phyloP scores from a whole-genome alignment of 2,797 vertebrate species.

The Diceros bicornis region DNA sequence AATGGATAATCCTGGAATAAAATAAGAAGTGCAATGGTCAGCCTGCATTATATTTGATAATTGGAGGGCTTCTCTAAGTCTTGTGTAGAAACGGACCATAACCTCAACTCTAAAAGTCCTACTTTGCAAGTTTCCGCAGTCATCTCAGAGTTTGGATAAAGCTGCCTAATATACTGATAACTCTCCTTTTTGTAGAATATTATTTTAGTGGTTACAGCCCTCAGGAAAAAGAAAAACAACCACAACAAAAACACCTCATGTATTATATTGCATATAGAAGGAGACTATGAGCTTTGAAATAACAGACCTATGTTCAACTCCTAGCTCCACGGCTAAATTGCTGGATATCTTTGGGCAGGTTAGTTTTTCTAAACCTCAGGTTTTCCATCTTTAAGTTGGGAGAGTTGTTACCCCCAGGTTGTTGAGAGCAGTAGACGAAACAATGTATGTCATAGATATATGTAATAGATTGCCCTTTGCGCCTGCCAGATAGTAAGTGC shows the following conservation, averaged over 20 bases:
- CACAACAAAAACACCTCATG: neutral
- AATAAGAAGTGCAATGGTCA: neutral
- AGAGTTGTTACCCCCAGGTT: neutral
- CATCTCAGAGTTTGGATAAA: neutral
- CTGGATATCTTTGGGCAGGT: neutral
- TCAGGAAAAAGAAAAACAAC: neutral
- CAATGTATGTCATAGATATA: neutral
- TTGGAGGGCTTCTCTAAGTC: neutral
- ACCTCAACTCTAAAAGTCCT: neutral
- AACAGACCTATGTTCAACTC: neutral
- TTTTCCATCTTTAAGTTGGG: constrained; percentile 36
- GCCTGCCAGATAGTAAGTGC: neutral
- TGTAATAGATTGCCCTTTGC: neutral
- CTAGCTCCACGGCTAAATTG: neutral
- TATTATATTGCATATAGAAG: neutral
- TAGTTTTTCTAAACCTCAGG: neutral
- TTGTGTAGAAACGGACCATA: neutral
- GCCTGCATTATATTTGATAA: neutral
- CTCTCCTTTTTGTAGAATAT: neutral
- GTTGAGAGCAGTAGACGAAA: neutral
- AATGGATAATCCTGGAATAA: neutral
- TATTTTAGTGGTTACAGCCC: neutral
- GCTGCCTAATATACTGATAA: neutral
- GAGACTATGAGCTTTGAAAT: neutral
- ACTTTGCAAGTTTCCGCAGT: neutral